Percentiles rank a stretch among this genome's conserved stretches.
These are phyloP conservation scores for Drosophila maculinotata DNA, from an alignment of 2,888 invertebrate genomes.

Conservation along the genomic window DNA sequence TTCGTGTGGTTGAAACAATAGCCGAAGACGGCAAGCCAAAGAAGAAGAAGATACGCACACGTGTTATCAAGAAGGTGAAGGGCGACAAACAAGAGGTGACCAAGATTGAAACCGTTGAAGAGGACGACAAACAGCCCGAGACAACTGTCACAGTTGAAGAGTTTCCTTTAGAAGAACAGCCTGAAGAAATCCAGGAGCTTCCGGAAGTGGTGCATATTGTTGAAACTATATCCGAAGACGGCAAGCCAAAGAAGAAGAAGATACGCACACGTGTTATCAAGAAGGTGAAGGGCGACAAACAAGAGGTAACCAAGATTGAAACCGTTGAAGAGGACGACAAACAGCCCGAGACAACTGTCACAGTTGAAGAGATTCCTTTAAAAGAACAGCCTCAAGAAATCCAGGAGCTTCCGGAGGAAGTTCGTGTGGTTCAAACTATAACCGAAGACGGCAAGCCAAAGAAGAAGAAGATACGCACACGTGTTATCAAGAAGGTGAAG, in stretches of 20 bases:
- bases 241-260: slow-evolving; percentile 32
- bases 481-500: slow-evolving; percentile 1
- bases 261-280: slow-evolving; percentile 32
- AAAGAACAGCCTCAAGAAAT: not conserved
- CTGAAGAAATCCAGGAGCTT: slow-evolving; percentile 23
- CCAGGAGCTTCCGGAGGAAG: not conserved
- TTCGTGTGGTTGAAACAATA: slow-evolving; percentile 17
- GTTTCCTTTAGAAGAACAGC: slow-evolving; percentile 10
- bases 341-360: slow-evolving; percentile 22
- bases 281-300: slow-evolving; percentile 33
- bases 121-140: slow-evolving; percentile 27
- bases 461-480: slow-evolving; percentile 1
- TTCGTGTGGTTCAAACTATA: not conserved
- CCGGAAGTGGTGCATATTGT: slow-evolving; percentile 23
- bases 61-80: slow-evolving; percentile 33
- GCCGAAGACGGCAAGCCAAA: slow-evolving; percentile 22
- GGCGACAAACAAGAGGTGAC: slow-evolving; percentile 34
- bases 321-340: slow-evolving; percentile 36
- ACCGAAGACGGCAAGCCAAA: slow-evolving; percentile 6
- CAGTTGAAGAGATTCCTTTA: slow-evolving; percentile 15
- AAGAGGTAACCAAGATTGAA: slow-evolving; percentile 34
- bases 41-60: slow-evolving; percentile 36
- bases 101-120: slow-evolving; percentile 33
- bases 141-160: slow-evolving; percentile 28
- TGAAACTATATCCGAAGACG: slow-evolving; percentile 19